Evolutionary conservation across 2,113 vertebrate genomes (phyloP).

Genomic region (Myrmophylax atrothorax): DNA sequence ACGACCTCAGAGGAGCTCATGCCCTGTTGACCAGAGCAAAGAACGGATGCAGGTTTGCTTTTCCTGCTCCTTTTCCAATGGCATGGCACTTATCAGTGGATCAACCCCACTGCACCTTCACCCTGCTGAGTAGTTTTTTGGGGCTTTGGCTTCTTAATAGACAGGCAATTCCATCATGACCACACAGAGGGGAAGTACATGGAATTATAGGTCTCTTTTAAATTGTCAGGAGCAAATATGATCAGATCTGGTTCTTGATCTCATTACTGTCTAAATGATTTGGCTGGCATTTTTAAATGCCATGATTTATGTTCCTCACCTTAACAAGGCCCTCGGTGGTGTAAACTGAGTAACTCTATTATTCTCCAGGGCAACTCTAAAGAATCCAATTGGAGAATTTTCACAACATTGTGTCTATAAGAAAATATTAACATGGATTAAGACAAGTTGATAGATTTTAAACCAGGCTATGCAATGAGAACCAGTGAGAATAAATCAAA

Average conservation of each 20-base stretch:
- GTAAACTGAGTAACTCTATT: conserved; percentile 58
- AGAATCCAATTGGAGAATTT: conserved; percentile 48
- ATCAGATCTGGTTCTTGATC: conserved; percentile 63
- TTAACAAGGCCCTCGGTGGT: conserved; percentile 9
- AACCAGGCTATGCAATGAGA: conserved; percentile 45
- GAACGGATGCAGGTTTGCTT: not conserved
- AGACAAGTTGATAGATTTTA: conserved; percentile 65
- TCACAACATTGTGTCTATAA: conserved; percentile 37
- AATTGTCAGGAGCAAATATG: conserved; percentile 54
- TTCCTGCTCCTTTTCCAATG: not conserved
- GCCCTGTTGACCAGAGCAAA: not conserved
- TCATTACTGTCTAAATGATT: conserved; percentile 64
- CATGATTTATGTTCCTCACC: conserved; percentile 60
- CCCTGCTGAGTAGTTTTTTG: not conserved
- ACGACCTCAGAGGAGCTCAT: not conserved
- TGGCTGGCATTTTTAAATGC: conserved; percentile 62
- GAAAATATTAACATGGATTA: conserved; percentile 62
- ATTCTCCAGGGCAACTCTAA: conserved; percentile 48
- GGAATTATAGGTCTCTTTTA: conserved; percentile 17
- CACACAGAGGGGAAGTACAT: not conserved
- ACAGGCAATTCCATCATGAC: not conserved
- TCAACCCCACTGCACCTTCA: not conserved
- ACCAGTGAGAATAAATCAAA: conserved; percentile 60
- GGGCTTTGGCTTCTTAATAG: not conserved
- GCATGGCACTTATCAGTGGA: not conserved